These are phyloP conservation scores for Agonum fuliginosum DNA, from an alignment of 2,888 invertebrate genomes.

Conservation along the genomic window DNA sequence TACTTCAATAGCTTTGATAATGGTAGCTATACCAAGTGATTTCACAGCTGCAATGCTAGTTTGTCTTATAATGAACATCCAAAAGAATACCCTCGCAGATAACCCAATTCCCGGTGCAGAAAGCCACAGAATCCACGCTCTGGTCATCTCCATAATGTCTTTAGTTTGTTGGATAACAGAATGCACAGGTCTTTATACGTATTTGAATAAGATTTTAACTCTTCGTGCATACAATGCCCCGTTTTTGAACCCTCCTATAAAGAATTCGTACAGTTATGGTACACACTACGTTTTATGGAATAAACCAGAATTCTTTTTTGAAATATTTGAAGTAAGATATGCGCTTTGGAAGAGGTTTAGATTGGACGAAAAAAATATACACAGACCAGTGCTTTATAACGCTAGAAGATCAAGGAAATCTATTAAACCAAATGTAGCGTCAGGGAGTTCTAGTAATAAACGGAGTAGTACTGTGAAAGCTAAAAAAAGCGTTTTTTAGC, in stretches of 20 bases:
- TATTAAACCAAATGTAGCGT: too few species aligned
- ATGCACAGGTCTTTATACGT: constrained; percentile 76
- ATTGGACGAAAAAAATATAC: constrained; percentile 12
- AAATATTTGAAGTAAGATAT: constrained; percentile 80
- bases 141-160: constrained; percentile 77
- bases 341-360: constrained; percentile 79
- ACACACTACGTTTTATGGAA: constrained; percentile 77
- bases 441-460: too few species aligned
- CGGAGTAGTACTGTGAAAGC: too few species aligned
- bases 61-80: constrained; percentile 78
- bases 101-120: constrained; percentile 68
- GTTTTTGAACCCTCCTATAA: constrained; percentile 79
- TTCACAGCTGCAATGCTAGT: constrained; percentile 77
- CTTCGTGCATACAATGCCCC: constrained; percentile 78
- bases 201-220: constrained; percentile 76
- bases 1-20: constrained; percentile 75
- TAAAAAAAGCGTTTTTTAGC: too few species aligned
- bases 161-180: constrained; percentile 79
- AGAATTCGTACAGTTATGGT: constrained; percentile 74
- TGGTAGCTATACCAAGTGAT: constrained; percentile 78
- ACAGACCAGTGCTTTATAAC: too few species aligned
- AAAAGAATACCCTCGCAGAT: constrained; percentile 73
- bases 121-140: constrained; percentile 77
- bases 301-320: constrained; percentile 78
- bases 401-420: too few species aligned